These are phyloP conservation scores for Tholera decimalis DNA, from an alignment of 2,888 invertebrate species.

Conservation along the genomic window DNA sequence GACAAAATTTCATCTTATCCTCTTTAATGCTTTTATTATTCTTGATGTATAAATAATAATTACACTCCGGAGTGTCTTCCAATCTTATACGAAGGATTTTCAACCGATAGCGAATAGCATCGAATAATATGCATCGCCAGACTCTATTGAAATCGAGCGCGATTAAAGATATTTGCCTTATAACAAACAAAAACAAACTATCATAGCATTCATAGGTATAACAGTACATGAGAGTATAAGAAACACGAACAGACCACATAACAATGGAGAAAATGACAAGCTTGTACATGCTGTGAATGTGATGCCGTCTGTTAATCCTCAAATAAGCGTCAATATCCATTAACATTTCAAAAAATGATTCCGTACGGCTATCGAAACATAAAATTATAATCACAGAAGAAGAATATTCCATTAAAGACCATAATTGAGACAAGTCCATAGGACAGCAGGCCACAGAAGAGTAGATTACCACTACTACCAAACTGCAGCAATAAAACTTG, in stretches of 20 bases:
- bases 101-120: conserved; percentile 79
- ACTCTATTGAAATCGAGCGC: conserved; percentile 83
- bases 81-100: conserved; percentile 77
- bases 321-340: conserved; percentile 75
- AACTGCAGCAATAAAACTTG: conserved; percentile 72
- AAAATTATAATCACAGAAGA: conserved; percentile 72
- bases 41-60: conserved; percentile 80
- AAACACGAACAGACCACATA: conserved; percentile 74
- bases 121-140: conserved; percentile 82
- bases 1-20: conserved; percentile 77
- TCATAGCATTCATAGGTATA: conserved; percentile 69
- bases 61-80: conserved; percentile 75
- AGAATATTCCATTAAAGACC: conserved; percentile 80
- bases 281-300: conserved; percentile 66
- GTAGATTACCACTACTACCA: conserved; percentile 69
- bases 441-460: conserved; percentile 75
- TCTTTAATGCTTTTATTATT: conserved; percentile 78
- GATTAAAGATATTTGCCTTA: conserved; percentile 77
- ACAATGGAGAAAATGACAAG: conserved; percentile 66
- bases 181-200: conserved; percentile 65
- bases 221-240: conserved; percentile 75
- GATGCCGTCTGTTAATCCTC: conserved; percentile 74
- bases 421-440: conserved; percentile 71
- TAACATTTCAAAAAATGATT: conserved; percentile 71
- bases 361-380: conserved; percentile 72